Base-by-base conservation (phyloP, 2,888 invertebrate genomes). In the Sicus ferrugineus region DNA sequence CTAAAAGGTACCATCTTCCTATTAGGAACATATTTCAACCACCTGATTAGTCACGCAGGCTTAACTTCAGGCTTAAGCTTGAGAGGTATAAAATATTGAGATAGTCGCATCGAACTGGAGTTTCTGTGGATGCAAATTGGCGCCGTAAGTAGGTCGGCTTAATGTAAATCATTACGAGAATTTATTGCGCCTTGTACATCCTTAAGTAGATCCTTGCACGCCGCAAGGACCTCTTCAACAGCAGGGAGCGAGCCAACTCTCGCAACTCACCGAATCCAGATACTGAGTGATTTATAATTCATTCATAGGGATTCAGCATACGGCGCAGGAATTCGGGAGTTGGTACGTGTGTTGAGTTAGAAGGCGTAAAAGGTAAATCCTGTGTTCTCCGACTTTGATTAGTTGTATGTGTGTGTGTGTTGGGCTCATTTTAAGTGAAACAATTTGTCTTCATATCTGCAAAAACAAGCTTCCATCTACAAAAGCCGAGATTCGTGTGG, bases 261-360 rank as follows among this genome's bases (percentile, higher is more conserved):
- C 28, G 50, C 30, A 19, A n/a, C 23, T 59, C 62, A 62, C 46
- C 23, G 26, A 50, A 65, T 65, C 52, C 34, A 28, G 62, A 42
- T 26, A 11, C 65, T 4, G 7, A 52, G 54, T 65, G 65, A 65
- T 52, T 65, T 54, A 65, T 65, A 65, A 65, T 65, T 65, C 54
- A 65, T 65, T 65, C 65, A 65, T 26, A 23, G 16, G 23, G 38
- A 31, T 54, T 21, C 26, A 23, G 65, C 54, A 34, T 48, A 54
- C 65, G n/a, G n/a, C n/a, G n/a, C n/a, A n/a, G n/a, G n/a, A n/a
- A n/a, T n/a, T n/a, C n/a, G n/a, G n/a, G n/a, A n/a, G n/a, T n/a
- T n/a, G n/a, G n/a, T n/a, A n/a, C n/a, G n/a, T n/a, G n/a, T n/a
- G 16, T 54, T 21, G 54, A 5, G 19, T 54, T 6, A 14, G 9